Conservation (phyloP, 2,888 invertebrate genomes). For the Esperia sulphurella region DNA sequence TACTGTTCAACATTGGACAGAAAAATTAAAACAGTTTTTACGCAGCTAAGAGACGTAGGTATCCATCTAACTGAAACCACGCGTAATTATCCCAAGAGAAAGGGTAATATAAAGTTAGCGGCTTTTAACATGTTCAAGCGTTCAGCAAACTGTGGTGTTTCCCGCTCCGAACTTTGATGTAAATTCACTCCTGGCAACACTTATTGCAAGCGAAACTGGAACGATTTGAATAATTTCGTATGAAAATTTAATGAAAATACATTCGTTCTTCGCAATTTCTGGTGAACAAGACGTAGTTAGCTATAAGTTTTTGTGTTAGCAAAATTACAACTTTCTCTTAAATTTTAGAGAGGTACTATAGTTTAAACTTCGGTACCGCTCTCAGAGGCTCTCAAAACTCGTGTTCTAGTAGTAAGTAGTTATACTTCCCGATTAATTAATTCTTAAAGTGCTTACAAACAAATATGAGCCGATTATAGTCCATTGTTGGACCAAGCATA, state of each 20-base stretch:
- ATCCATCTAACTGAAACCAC: constrained; percentile 27
- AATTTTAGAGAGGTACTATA: no score
- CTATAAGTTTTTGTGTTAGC: neutral
- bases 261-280: constrained; percentile 14
- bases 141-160: constrained; percentile 59
- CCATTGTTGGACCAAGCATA: no score
- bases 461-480: no score
- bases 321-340: neutral
- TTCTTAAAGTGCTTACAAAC: no score
- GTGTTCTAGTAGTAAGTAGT: no score
- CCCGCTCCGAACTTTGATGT: constrained; percentile 54
- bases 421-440: no score
- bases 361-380: no score
- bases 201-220: constrained; percentile 30
- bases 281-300: neutral
- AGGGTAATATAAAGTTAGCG: constrained; percentile 63
- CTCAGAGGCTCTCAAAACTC: no score
- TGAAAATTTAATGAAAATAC: constrained; percentile 26
- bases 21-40: constrained; percentile 10
- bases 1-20: no score
- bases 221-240: constrained; percentile 46
- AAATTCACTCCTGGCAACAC: constrained; percentile 39
- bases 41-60: constrained; percentile 9
- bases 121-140: constrained; percentile 65
- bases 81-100: constrained; percentile 53